Conservation (phyloP, 2,797 vertebrate genomes). For the Neostethus bicornis region DNA sequence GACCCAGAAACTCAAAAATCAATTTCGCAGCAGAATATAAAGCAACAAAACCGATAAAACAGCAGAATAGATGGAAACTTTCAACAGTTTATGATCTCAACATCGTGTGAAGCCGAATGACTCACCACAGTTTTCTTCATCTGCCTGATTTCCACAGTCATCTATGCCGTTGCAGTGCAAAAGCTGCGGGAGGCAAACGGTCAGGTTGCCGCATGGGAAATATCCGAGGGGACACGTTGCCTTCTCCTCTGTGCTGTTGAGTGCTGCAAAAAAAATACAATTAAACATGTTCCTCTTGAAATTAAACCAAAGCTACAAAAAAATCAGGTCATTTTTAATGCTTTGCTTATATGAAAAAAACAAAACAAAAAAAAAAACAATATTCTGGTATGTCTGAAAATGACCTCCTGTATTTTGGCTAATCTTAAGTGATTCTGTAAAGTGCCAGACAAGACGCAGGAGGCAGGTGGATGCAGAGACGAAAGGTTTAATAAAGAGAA, state of each 20-base stretch:
- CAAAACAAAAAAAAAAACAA: too few species aligned
- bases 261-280: constrained; percentile 60
- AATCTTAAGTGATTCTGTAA: too few species aligned
- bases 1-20: too few species aligned
- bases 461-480: too few species aligned
- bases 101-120: constrained; percentile 7
- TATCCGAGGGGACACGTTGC: constrained; percentile 86
- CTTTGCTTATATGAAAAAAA: too few species aligned
- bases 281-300: not conserved
- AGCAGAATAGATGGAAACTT: not conserved
- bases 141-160: constrained; percentile 91
- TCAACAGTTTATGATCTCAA: not conserved
- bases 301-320: too few species aligned
- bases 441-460: too few species aligned
- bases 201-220: constrained; percentile 94
- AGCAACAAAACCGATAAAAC: too few species aligned
- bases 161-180: constrained; percentile 94
- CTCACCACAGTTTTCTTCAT: constrained; percentile 95
- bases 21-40: too few species aligned
- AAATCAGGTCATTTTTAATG: not conserved
- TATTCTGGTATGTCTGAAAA: too few species aligned
- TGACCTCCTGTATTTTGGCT: too few species aligned
- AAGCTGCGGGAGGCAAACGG: constrained; percentile 89
- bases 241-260: constrained; percentile 78
- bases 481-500: too few species aligned